Conservation (phyloP, 1,140 invertebrate genomes). For the Orius insidiosus region DNA sequence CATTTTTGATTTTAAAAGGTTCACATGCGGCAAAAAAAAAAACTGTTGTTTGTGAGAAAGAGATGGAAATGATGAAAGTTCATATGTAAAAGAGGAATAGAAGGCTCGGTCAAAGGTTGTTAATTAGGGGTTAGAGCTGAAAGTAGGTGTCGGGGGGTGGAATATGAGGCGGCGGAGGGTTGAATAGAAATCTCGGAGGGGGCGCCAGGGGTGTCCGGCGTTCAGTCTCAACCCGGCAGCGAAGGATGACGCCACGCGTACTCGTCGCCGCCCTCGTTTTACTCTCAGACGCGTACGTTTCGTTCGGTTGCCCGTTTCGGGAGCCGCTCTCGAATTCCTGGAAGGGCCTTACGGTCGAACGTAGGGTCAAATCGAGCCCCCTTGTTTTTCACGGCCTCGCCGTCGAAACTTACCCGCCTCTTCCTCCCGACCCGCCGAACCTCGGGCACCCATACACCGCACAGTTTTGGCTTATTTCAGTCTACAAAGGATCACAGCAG, state of each 20-base stretch:
- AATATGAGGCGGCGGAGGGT: not conserved
- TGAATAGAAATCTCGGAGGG: not conserved
- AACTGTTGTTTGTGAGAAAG: too few species aligned
- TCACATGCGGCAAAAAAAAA: too few species aligned
- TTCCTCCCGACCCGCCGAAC: constrained; percentile 2
- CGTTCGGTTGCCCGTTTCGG: not conserved
- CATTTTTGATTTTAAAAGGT: too few species aligned
- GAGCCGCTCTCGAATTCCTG: constrained; percentile 10
- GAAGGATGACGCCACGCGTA: not conserved
- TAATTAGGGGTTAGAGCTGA: not conserved
- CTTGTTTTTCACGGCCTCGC: constrained; percentile 20
- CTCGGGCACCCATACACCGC: constrained; percentile 14
- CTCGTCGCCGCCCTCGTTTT: not conserved
- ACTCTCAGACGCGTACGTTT: constrained; percentile 1
- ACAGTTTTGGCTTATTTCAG: constrained; percentile 20
- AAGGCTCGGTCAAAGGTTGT: not conserved
- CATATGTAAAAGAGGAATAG: too few species aligned
- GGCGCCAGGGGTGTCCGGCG: not conserved
- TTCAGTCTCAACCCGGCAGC: not conserved
- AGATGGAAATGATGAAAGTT: too few species aligned
- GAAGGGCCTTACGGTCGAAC: constrained; percentile 15
- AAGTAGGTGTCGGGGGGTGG: not conserved
- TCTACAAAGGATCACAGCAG: constrained; percentile 18
- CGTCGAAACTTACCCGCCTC: constrained; percentile 16
- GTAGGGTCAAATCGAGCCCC: constrained; percentile 9